Conservation (phyloP, 2,797 vertebrate species). For the Fistularia tabacaria region DNA sequence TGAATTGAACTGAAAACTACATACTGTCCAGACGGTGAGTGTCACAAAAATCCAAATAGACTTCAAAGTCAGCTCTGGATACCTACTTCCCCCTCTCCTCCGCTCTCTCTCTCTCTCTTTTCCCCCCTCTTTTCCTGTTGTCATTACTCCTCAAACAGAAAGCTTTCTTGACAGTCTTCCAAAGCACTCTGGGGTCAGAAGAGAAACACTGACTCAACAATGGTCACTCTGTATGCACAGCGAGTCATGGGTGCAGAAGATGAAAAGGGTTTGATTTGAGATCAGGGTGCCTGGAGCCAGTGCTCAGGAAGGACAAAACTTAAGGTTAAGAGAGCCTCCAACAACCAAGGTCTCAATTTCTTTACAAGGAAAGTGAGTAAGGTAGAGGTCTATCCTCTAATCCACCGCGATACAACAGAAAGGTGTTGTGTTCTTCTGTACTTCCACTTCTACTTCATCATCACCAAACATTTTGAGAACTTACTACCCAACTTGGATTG, state of each 20-base stretch:
- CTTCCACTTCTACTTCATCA: no score
- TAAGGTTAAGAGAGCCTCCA: slow-evolving; percentile 35
- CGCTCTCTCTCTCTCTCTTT: neutral
- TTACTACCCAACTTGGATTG: no score
- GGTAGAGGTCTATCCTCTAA: no score
- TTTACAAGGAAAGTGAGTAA: no score
- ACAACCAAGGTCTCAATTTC: neutral
- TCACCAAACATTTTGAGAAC: no score
- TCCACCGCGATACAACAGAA: no score
- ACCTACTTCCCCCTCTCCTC: slow-evolving; percentile 8
- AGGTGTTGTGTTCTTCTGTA: no score
- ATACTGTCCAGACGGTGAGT: slow-evolving; percentile 9
- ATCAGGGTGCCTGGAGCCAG: slow-evolving; percentile 22
- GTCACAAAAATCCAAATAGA: slow-evolving; percentile 26
- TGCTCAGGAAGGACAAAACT: slow-evolving; percentile 29
- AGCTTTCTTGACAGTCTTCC: slow-evolving; percentile 65
- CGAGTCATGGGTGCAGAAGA: slow-evolving; percentile 48
- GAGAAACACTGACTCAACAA: slow-evolving; percentile 63
- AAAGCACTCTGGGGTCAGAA: slow-evolving; percentile 56
- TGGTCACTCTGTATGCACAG: slow-evolving; percentile 64
- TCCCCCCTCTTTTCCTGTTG: slow-evolving; percentile 10
- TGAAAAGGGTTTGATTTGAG: slow-evolving; percentile 50
- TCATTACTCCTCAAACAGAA: slow-evolving; percentile 51
- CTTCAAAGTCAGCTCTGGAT: slow-evolving; percentile 45
- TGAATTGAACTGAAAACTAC: slow-evolving; percentile 4